These are phyloP conservation scores for Alethe castanea DNA, from an alignment of 2,113 vertebrate genomes.

Conservation along the genomic window DNA sequence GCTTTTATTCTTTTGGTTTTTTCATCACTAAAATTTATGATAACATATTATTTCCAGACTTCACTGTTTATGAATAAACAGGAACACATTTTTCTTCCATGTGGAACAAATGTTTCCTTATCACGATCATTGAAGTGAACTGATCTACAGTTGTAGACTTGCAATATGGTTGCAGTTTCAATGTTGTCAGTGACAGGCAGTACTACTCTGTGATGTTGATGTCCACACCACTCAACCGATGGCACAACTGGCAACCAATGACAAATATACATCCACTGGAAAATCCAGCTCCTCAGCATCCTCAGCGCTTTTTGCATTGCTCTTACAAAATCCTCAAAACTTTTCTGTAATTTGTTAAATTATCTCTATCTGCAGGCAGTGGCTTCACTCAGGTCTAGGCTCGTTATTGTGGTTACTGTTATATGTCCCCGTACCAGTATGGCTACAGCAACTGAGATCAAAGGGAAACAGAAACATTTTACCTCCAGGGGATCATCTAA, in stretches of 20 bases:
- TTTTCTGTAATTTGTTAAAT: background rate
- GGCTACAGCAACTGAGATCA: background rate
- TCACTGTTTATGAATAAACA: background rate
- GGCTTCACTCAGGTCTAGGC: background rate
- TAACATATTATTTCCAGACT: background rate
- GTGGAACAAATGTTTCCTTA: background rate
- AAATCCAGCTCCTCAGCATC: background rate
- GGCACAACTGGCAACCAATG: background rate
- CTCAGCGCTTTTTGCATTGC: background rate
- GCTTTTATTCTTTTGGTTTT: background rate
- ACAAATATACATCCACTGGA: background rate
- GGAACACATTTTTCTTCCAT: background rate
- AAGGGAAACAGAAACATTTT: background rate
- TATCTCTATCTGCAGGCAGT: background rate
- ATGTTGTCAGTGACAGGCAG: background rate
- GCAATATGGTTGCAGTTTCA: background rate
- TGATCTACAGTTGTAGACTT: background rate
- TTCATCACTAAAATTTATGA: background rate
- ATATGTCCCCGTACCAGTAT: background rate
- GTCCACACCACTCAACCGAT: rapidly evolving
- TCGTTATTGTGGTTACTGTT: background rate
- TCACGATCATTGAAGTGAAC: background rate
- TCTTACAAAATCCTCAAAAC: background rate
- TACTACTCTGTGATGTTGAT: background rate
- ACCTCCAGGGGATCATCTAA: background rate